Percentiles rank a stretch among this genome's conserved stretches.
Evolutionary conservation across 1,140 invertebrate genomes (phyloP).

Genomic region (Anadara kagoshimensis): DNA sequence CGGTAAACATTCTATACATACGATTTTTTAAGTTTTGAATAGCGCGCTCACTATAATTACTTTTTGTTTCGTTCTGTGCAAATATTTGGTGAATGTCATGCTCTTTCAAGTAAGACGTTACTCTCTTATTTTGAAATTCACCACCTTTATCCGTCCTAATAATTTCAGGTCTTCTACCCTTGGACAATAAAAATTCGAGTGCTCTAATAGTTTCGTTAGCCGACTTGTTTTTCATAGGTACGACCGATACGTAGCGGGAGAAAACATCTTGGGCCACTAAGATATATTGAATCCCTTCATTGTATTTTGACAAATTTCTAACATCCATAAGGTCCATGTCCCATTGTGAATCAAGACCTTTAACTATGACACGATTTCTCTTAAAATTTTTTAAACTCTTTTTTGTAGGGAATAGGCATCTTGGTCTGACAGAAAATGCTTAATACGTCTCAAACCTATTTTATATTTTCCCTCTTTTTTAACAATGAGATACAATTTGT

Average conservation of each 20-base stretch:
- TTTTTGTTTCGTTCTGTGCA: conserved; percentile 20
- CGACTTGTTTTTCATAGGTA: background rate
- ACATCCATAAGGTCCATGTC: background rate
- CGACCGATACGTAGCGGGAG: background rate
- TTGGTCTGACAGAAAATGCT: background rate
- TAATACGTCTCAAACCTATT: conserved; percentile 1
- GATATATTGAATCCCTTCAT: background rate
- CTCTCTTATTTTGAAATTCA: conserved; percentile 29
- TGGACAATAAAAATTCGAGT: background rate
- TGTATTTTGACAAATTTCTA: background rate
- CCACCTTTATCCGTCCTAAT: conserved; percentile 29
- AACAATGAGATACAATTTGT: background rate
- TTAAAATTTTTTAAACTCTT: background rate
- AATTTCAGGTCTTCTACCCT: background rate
- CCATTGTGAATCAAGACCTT: conserved; percentile 4
- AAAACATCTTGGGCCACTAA: background rate
- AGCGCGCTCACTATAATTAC: conserved; percentile 2
- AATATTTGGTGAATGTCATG: conserved; percentile 11
- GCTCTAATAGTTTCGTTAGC: background rate
- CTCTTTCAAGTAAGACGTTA: conserved; percentile 1
- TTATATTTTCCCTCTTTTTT: conserved; percentile 15
- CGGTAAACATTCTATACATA: conserved; percentile 6
- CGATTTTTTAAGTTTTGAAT: conserved; percentile 11
- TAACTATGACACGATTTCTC: background rate
- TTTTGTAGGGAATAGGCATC: background rate